Evolutionary conservation across 2,113 vertebrate species (phyloP).

Genomic region (Elephantulus edwardii): DNA sequence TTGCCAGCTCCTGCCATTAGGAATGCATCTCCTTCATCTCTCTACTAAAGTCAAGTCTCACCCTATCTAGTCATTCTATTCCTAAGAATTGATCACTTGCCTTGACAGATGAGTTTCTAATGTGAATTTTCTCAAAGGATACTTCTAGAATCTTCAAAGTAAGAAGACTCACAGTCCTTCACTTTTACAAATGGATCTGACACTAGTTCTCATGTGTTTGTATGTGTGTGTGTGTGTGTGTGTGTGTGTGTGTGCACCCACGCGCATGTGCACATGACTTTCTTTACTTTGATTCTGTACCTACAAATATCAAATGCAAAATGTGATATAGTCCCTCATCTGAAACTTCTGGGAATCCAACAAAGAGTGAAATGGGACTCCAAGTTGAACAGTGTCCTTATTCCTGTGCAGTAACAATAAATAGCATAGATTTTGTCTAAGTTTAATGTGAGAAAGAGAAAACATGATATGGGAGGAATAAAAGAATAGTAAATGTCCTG

Average conservation of each 20-base stretch:
- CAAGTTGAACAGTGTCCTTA: background rate
- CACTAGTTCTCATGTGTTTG: background rate
- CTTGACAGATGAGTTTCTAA: constrained; percentile 48
- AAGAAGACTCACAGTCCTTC: constrained; percentile 35
- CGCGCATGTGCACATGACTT: too few relatives aligned
- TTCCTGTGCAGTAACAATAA: background rate
- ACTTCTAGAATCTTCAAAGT: constrained; percentile 33
- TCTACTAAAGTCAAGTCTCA: constrained; percentile 52
- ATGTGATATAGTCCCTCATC: background rate
- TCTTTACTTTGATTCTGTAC: background rate
- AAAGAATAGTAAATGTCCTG: background rate
- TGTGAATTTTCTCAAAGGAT: background rate
- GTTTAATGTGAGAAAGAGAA: background rate
- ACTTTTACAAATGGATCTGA: constrained; percentile 59
- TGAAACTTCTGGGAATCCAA: background rate
- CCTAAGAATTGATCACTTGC: constrained; percentile 70
- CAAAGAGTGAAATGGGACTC: background rate
- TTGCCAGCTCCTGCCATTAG: constrained; percentile 66
- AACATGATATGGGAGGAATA: background rate
- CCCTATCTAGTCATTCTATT: constrained; percentile 60
- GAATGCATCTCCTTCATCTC: constrained; percentile 70
- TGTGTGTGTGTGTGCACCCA: constrained; percentile 31
- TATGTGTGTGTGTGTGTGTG: background rate
- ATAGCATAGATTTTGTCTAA: background rate
- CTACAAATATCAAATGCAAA: background rate